Evolutionary conservation across 2,113 vertebrate genomes (phyloP), one percentile per base, ranked within the genome.

Genomic region (Nannospalax galili): DNA sequence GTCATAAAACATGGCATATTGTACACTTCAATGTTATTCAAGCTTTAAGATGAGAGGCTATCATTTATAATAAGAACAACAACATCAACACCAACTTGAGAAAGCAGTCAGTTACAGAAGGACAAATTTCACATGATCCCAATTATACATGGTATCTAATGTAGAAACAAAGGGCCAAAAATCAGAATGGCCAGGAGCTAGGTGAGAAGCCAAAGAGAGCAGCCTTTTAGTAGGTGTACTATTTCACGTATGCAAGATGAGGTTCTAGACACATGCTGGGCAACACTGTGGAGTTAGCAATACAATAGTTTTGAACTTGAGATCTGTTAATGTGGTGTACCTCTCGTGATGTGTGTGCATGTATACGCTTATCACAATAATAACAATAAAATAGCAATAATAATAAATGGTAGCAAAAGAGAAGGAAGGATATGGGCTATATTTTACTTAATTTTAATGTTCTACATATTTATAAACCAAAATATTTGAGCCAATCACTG

Each of bases 381-480:
- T n/a, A 56, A 30, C 15, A 19, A 82, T 82, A 15, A 52, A 19
- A 45, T 30, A 0, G 32, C 30, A 9, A 45, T 4, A 10, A 35
- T n/a, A 30, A 72, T 65, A 35, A 65, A 19, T 30, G 6, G 40
- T 14, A 26, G 5, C 22, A n/a, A n/a, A 74, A 70, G 42, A 5
- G 20, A 42, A 9, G 16, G 19, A 35, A 60, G 48, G 69, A 0
- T 1, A 10, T 24, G 11, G 16, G 60, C 42, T 88, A 82, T 65
- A 96, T 75, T 88, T 78, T 70, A 70, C 35, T 94, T 37, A 91
- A 94, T 35, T 95, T 88, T 88, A 89, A 73, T 4, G 0, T 10
- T 96, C 87, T 90, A 52, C 92, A 58, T 91, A 73, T 75, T 89
- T 96, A 92, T 20, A 93, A 93, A 32, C 35, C 26, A 80, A 94